Percentiles rank a stretch among this genome's conserved stretches.
Conservation (phyloP, 2,797 vertebrate genomes). For the Chelidonichthys spinosus region DNA sequence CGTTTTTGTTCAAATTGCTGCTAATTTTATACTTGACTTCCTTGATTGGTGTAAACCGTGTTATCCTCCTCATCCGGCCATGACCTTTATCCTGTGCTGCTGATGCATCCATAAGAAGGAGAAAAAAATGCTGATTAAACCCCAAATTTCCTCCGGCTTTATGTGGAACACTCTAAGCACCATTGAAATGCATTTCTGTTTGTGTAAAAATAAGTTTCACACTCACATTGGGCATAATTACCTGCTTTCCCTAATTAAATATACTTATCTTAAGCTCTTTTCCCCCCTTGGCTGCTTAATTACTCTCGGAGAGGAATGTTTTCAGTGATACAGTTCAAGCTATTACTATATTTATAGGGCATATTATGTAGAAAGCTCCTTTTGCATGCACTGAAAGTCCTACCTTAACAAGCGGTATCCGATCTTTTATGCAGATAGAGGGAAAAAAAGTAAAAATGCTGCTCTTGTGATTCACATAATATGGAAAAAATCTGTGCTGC, state of each 20-base stretch:
- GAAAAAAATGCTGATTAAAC: slow-evolving; percentile 12
- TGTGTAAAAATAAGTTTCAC: slow-evolving; percentile 50
- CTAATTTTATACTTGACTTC: slow-evolving; percentile 6
- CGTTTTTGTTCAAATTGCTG: slow-evolving; percentile 4
- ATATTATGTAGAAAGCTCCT: not conserved
- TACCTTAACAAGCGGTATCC: not conserved
- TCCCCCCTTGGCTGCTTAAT: slow-evolving; percentile 41
- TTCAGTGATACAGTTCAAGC: slow-evolving; percentile 19
- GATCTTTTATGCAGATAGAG: not conserved
- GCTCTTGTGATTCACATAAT: not conserved
- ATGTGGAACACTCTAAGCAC: slow-evolving; percentile 15
- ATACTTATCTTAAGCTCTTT: slow-evolving; percentile 48
- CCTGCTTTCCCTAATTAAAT: slow-evolving; percentile 55
- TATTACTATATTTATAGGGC: slow-evolving; percentile 21
- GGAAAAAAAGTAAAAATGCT: slow-evolving; percentile 2
- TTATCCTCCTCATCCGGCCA: slow-evolving; percentile 29
- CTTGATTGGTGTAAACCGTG: not conserved
- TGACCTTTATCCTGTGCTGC: slow-evolving; percentile 30
- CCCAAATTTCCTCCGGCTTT: slow-evolving; percentile 39
- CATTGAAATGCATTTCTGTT: slow-evolving; percentile 41
- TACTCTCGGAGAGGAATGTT: slow-evolving; percentile 36
- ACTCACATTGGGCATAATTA: slow-evolving; percentile 61
- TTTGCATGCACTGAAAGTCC: not conserved
- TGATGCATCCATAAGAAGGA: not conserved
- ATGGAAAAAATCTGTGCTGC: slow-evolving; percentile 3